A percentile compares a stretch with the other conserved stretches of the same genome.
Conservation (phyloP, 23 tunicate species). For the Phallusia fumigata region DNA sequence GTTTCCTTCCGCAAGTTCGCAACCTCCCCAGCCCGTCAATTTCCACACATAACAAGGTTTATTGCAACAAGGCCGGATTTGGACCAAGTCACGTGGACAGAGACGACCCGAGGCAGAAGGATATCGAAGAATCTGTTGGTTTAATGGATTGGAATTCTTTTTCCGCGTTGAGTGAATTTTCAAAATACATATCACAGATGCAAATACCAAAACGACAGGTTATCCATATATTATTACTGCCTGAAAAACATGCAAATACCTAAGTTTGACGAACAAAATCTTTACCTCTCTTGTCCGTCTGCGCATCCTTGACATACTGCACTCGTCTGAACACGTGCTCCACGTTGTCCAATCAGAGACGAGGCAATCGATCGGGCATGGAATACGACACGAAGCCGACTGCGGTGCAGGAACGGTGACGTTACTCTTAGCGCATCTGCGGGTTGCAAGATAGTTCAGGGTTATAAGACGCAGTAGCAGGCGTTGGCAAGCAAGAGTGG, state of each 20-base stretch:
- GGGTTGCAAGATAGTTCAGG: background rate
- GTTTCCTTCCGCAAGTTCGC: conserved; percentile 39
- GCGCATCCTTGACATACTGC: conserved; percentile 33
- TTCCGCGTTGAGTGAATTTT: no score
- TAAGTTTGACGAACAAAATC: background rate
- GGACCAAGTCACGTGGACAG: conserved; percentile 42
- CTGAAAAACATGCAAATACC: background rate
- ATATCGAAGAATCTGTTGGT: conserved; percentile 41
- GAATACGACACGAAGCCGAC: conserved; percentile 41
- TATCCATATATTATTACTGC: no score
- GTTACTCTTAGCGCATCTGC: conserved; percentile 38
- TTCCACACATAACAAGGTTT: conserved; percentile 78
- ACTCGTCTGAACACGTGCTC: conserved; percentile 52
- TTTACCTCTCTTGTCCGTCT: conserved; percentile 54
- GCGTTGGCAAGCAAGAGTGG: no score
- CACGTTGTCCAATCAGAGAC: conserved; percentile 77
- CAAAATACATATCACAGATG: no score
- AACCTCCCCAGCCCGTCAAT: conserved; percentile 54
- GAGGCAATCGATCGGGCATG: conserved; percentile 69
- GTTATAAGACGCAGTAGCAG: no score
- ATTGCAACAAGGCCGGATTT: conserved; percentile 53
- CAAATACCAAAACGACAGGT: no score
- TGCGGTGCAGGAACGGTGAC: conserved; percentile 43
- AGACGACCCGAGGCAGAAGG: conserved; percentile 50
- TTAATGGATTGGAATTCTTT: background rate